Evolutionary conservation across 2,888 invertebrate genomes (phyloP), one percentile per base, ranked within the genome.

Genomic region (Ichneumoninae sp.): DNA sequence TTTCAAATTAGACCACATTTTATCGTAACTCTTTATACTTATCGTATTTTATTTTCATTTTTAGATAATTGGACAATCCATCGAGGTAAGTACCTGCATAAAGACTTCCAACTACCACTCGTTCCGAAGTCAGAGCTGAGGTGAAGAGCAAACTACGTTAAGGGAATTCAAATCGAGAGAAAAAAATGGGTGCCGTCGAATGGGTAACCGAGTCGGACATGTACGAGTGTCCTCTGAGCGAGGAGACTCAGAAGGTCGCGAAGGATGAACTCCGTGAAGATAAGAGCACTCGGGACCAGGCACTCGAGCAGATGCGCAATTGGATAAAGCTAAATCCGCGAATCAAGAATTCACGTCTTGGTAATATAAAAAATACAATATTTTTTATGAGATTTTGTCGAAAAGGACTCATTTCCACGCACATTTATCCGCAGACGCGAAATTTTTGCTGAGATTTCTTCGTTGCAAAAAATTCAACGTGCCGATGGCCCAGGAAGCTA

Each of bases 401-500:
- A 26, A 47, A 0, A 22, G 22, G 10, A 22, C 26, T 26, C 0
- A 57, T 57, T 26, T 57, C 10, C 3, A 26, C 26, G 22, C 57
- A 26, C 22, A 13, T 50, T 68, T 66, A 52, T 66, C 47, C 93
- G 47, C 85, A 97, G 97, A 97, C 94, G 94, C 95, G 0, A 95
- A 93, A 89, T 97, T 96, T 92, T 94, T 97, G 65, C 94, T 97
- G 74, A 95, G 97, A 83, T 97, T 97, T 92, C 94, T 97, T 72
- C 95, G 97, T n/a, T 95, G 96, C 83, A 97, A 97, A 93, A 97
- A 97, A 91, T 97, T 96, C 94, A 96, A 96, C 91, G 96, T 97
- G 0, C 96, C 96, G 1, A 96, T 96, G 95, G 96, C 97, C 0
- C 96, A 97, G 91, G 96, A 97, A 89, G 96, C 96, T 30, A 94